Percentiles rank a stretch among this genome's conserved stretches.
These are phyloP conservation scores for Bergia puertoricense DNA, from an alignment of 92 coral and sea anemone genomes.

Conservation along the genomic window DNA sequence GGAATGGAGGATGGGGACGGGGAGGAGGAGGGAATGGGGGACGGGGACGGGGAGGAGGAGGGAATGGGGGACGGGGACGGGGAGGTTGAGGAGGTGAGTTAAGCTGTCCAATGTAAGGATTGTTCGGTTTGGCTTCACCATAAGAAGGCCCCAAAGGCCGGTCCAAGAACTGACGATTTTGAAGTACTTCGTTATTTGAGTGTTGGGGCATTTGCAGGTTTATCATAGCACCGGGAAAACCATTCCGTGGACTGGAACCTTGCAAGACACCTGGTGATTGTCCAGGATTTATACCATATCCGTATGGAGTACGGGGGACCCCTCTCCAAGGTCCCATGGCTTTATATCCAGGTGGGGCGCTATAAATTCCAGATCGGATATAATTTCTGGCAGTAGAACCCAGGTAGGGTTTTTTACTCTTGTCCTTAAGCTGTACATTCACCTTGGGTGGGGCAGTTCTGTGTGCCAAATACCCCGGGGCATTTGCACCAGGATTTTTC, in stretches of 20 bases:
- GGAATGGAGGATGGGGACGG: too few species aligned
- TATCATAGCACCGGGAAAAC: constrained; percentile 40
- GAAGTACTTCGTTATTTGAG: neutral
- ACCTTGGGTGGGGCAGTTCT: neutral
- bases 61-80: neutral
- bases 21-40: neutral
- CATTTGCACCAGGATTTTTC: neutral
- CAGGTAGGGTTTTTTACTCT: neutral
- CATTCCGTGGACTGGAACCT: constrained; percentile 18
- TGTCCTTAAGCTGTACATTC: neutral
- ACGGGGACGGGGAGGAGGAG: neutral
- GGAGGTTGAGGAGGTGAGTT: neutral
- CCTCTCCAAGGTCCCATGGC: constrained; percentile 6
- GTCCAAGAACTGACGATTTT: constrained; percentile 12
- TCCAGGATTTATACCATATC: neutral
- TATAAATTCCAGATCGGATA: neutral
- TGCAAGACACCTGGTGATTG: neutral
- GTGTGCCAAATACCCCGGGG: neutral
- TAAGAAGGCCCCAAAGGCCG: neutral
- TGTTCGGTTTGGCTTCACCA: constrained; percentile 9
- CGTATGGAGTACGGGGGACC: neutral
- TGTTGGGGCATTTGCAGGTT: constrained; percentile 26
- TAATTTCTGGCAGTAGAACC: neutral
- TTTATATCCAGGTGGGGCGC: neutral
- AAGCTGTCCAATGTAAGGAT: constrained; percentile 23